Percentiles rank a stretch among this genome's conserved stretches.
phyloP scores from a whole-genome alignment of 2,113 vertebrate species.

The Eidolon helvum region DNA sequence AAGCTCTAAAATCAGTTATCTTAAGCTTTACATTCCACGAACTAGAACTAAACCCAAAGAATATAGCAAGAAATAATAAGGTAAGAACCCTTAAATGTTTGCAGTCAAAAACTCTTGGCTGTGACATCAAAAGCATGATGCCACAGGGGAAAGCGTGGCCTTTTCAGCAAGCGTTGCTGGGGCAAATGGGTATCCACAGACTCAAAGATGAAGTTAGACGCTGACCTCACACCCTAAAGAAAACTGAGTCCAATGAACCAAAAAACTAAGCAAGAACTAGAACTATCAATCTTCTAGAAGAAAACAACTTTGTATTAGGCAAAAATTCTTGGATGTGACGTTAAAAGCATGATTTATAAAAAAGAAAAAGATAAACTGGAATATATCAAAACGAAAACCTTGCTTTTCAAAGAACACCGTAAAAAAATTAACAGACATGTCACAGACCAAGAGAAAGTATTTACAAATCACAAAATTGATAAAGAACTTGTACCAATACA shows the following conservation, averaged over 20 bases:
- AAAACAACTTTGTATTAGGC: background rate
- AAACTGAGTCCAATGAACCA: background rate
- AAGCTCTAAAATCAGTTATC: too few relatives aligned
- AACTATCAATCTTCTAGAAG: background rate
- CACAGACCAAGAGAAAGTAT: background rate
- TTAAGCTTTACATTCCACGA: too few relatives aligned
- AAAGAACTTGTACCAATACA: background rate
- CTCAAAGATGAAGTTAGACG: background rate
- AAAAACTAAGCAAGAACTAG: background rate
- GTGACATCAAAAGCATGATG: too few relatives aligned
- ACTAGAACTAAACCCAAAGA: too few relatives aligned
- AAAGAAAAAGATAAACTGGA: background rate
- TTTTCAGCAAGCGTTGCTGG: background rate
- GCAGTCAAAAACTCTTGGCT: too few relatives aligned
- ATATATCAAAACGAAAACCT: background rate
- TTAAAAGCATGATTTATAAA: background rate
- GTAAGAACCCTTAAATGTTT: too few relatives aligned
- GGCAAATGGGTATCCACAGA: accelerated
- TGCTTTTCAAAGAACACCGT: background rate
- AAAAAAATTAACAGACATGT: background rate
- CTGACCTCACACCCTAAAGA: background rate
- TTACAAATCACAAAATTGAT: background rate
- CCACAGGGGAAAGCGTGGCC: too few relatives aligned
- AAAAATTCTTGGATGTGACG: background rate
- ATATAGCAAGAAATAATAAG: too few relatives aligned